phyloP scores from a whole-genome alignment of 2,888 invertebrate species.

The Oscheius sp. region DNA sequence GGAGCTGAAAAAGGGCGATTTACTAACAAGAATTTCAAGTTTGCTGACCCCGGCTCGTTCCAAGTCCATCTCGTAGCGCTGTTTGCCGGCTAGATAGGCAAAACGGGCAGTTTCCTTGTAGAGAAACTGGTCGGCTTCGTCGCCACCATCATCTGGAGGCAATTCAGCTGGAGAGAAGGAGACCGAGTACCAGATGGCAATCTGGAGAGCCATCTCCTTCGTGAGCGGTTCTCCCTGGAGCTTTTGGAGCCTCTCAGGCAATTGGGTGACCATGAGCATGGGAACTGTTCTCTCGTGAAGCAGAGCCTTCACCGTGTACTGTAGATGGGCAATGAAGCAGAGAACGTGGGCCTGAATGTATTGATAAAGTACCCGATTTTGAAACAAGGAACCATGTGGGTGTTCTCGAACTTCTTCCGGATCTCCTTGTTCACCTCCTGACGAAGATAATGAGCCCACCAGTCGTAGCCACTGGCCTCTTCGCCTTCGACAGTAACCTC shows the following conservation, averaged over 20 bases:
- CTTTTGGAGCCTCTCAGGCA: slow-evolving; percentile 36
- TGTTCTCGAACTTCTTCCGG: slow-evolving; percentile 48
- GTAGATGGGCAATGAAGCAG: slow-evolving; percentile 51
- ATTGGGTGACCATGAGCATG: slow-evolving; percentile 48
- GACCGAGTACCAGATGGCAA: slow-evolving; percentile 49
- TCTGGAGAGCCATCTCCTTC: slow-evolving; percentile 39
- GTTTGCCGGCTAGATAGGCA: slow-evolving; percentile 39
- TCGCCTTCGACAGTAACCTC: slow-evolving; percentile 39
- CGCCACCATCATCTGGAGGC: slow-evolving; percentile 14
- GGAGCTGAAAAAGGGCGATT: slow-evolving; percentile 40
- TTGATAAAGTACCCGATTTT: no score
- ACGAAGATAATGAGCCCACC: slow-evolving; percentile 52
- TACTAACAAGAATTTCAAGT: background rate
- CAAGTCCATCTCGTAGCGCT: slow-evolving; percentile 51
- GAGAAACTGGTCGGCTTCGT: background rate
- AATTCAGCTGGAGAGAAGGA: slow-evolving; percentile 35
- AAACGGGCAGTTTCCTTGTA: slow-evolving; percentile 33
- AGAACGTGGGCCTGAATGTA: slow-evolving; percentile 44
- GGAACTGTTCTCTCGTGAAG: slow-evolving; percentile 52
- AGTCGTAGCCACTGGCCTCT: slow-evolving; percentile 44
- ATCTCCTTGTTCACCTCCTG: slow-evolving; percentile 53
- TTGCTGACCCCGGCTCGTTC: slow-evolving; percentile 48
- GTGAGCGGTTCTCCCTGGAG: slow-evolving; percentile 40
- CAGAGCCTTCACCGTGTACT: slow-evolving; percentile 36
- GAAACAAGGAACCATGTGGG: slow-evolving; percentile 43